Evolutionary conservation across 2,797 vertebrate genomes (phyloP), one percentile per base, ranked within the genome.

Genomic region (Enteromius argenteus): DNA sequence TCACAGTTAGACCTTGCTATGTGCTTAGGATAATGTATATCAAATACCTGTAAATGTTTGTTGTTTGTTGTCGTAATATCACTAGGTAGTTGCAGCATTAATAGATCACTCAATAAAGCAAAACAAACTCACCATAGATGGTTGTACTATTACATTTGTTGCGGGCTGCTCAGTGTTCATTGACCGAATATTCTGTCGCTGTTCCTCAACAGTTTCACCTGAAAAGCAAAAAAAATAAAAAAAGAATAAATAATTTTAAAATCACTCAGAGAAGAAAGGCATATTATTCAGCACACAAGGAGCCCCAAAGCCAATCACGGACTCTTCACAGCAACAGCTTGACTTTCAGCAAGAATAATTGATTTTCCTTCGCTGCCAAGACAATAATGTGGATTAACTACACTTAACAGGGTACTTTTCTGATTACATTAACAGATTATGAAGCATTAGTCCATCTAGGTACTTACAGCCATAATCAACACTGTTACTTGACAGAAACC

Each of bases 201-300:
- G 90, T 4, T 96, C 94, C 1, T 93, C 94, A 2, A 76, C 53
- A 0, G 94, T 93, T 85, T 95, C 94, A 3, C 93, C 95, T 95
- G 85, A 14, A 89, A n/a, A 84, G 3, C 5, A 82, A 72, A 51
- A 1, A 23, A n/a, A n/a, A n/a, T n/a, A 21, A n/a, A 3, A 74
- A 42, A 21, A 15, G 1, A 67, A 27, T 44, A 0, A 51, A 42
- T 44, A 0, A 5, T 39, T 53, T 21, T 30, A 5, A 64, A 72
- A 73, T 32, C n/a, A 79, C 46, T 23, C 23, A 17, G 3, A 74
- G 14, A 14, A 66, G 21, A 73, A 78, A 60, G 3, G 39, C 4
- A 5, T 17, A 15, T 46, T 32, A 73, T 56, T 56, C 1, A 39
- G 15, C 32, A 79, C 14, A 39, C 14, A 60, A 2, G 2, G 4